Evolutionary conservation across 1,140 invertebrate species (phyloP).

Genomic region (Psix sp.): DNA sequence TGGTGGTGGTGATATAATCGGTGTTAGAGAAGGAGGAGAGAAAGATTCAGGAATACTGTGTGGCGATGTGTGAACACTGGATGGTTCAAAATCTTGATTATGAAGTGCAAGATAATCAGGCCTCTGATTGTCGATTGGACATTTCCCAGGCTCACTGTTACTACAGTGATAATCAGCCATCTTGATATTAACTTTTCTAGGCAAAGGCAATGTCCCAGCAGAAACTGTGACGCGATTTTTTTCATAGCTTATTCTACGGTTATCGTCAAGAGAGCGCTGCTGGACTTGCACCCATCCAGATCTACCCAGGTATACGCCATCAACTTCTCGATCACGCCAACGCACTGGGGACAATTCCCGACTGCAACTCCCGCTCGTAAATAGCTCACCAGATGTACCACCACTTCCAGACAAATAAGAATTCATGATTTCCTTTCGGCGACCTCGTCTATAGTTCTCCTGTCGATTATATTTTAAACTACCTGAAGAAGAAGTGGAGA

Average conservation of each 20-base stretch:
- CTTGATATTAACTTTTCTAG: constrained; percentile 74
- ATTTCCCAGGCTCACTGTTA: constrained; percentile 78
- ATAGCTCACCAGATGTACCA: constrained; percentile 73
- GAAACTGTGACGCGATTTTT: constrained; percentile 60
- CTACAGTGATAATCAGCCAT: constrained; percentile 79
- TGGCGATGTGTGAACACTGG: constrained; percentile 71
- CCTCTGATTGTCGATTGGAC: constrained; percentile 65
- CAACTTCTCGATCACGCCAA: constrained; percentile 80
- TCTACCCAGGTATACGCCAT: constrained; percentile 79
- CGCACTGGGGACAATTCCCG: constrained; percentile 80
- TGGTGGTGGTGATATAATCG: constrained; percentile 81
- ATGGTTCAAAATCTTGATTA: constrained; percentile 69
- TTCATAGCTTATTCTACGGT: constrained; percentile 72
- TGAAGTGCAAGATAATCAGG: constrained; percentile 74
- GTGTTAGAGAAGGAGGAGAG: constrained; percentile 78
- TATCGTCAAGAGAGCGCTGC: constrained; percentile 79
- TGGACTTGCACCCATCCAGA: constrained; percentile 81
- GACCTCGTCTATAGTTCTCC: constrained; percentile 61
- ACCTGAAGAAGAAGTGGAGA: constrained; percentile 59
- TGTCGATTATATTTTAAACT: constrained; percentile 63
- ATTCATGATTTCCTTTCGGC: constrained; percentile 64
- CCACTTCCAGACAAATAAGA: constrained; percentile 70
- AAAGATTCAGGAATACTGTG: constrained; percentile 75
- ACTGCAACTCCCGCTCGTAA: constrained; percentile 71
- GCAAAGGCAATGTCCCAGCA: constrained; percentile 68